These are phyloP conservation scores for Bungarus multicinctus DNA, from an alignment of 2,113 vertebrate genomes.

Conservation along the genomic window DNA sequence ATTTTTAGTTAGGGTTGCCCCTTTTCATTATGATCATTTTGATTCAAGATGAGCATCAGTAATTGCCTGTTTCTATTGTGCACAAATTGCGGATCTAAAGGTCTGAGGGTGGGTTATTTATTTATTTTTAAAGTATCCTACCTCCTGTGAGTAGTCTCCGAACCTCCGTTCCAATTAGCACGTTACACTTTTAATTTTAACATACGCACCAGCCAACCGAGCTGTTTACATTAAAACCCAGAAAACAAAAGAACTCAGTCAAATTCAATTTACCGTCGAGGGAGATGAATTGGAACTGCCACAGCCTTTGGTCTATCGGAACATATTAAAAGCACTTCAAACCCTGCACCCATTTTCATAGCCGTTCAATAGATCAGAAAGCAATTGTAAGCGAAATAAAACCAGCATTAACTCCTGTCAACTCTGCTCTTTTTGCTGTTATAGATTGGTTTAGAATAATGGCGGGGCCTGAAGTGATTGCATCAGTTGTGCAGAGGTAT, in stretches of 20 bases:
- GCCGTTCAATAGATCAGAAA: slow-evolving; percentile 82
- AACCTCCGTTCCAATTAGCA: slow-evolving; percentile 46
- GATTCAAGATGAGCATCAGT: background rate
- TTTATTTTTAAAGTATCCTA: background rate
- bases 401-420: slow-evolving; percentile 79
- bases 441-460: slow-evolving; percentile 77
- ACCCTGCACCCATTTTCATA: slow-evolving; percentile 79
- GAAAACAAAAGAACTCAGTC: slow-evolving; percentile 55
- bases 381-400: slow-evolving; percentile 80
- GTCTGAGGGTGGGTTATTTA: background rate
- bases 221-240: slow-evolving; percentile 58
- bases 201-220: slow-evolving; percentile 49
- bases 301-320: slow-evolving; percentile 65
- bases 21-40: background rate
- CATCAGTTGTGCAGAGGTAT: slow-evolving; percentile 57
- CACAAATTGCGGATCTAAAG: background rate
- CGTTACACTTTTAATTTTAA: slow-evolving; percentile 49
- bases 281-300: slow-evolving; percentile 62
- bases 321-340: slow-evolving; percentile 72
- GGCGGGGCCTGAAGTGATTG: slow-evolving; percentile 69
- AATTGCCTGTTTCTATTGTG: background rate
- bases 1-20: background rate
- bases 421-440: slow-evolving; percentile 73
- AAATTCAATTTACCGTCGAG: slow-evolving; percentile 71
- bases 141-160: background rate